Evolutionary conservation across 1,140 invertebrate species (phyloP).

Genomic region (Zaprionus kolodkinae): DNA sequence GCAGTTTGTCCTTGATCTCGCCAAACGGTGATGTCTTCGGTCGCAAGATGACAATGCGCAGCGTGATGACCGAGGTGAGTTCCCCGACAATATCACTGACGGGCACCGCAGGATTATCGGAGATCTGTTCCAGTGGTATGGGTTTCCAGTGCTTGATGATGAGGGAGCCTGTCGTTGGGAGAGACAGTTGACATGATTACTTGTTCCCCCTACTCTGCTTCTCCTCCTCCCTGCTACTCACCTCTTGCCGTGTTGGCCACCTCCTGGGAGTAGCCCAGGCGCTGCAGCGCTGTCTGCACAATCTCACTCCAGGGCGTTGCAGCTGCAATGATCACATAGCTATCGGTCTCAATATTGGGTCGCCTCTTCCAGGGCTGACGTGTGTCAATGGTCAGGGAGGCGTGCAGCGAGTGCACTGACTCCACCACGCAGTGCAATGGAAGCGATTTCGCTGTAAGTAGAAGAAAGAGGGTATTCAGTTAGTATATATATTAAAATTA

Average conservation of each 20-base stretch:
- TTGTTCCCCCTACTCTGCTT: not conserved
- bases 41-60: slow-evolving; percentile 94
- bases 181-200: not conserved
- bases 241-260: slow-evolving; percentile 92
- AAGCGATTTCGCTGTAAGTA: slow-evolving; percentile 92
- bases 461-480: not conserved
- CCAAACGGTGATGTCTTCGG: slow-evolving; percentile 90
- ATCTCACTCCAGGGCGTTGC: slow-evolving; percentile 93
- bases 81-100: slow-evolving; percentile 97
- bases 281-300: slow-evolving; percentile 90
- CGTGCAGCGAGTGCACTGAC: slow-evolving; percentile 88
- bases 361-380: slow-evolving; percentile 86
- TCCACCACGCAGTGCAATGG: slow-evolving; percentile 97
- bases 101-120: slow-evolving; percentile 92
- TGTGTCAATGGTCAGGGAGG: slow-evolving; percentile 84
- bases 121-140: slow-evolving; percentile 94
- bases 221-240: slow-evolving; percentile 69
- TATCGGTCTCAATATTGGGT: slow-evolving; percentile 93
- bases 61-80: slow-evolving; percentile 94
- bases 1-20: slow-evolving; percentile 96
- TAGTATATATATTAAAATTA: slow-evolving; percentile 14
- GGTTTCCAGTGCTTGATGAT: slow-evolving; percentile 98
- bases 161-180: slow-evolving; percentile 88
- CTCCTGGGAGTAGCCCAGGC: slow-evolving; percentile 91
- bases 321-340: slow-evolving; percentile 96